Base-by-base conservation (phyloP, 2,888 invertebrate species). In the Timema cristinae region DNA sequence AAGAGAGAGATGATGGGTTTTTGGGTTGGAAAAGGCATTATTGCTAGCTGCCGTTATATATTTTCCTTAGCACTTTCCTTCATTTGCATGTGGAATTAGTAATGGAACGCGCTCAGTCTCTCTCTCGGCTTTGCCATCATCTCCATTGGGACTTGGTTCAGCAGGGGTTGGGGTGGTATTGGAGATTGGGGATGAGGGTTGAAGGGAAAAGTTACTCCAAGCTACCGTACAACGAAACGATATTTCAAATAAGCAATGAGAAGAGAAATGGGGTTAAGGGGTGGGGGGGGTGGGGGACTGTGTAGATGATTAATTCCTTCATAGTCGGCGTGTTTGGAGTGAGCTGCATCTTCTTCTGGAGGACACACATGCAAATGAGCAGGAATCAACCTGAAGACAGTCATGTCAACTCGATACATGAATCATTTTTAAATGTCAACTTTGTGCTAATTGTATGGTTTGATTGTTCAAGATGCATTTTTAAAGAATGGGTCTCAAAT, bases 1-100 rank as follows among this genome's bases (percentile, higher is more conserved):
- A 59, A 51, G 61, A 48, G 67, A 61, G 47, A 47, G 50, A 48
- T 51, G 32, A 32, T n/a, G 68, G 51, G 56, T 32, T 61, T 15
- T 50, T 15, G 32, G 32, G 32, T 32, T 32, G 48, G 48, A 66
- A 70, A 71, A 71, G 71, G 71, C 73, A 71, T 73, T 73, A 73
- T 71, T 73, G 73, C 73, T 63, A 59, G 73, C 71, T 73, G 73
- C 73, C 51, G 71, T 71, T 75, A 73, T 75, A 75, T 75, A 75
- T 75, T 75, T 75, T 75, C 74, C 74, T 75, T 75, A 75, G 73
- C 74, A 75, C 74, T 75, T 75, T 75, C 74, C 74, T 73, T 75
- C 74, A 75, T 75, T 75, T 75, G 74, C 74, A 75, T 75, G 74
- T 72, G 74, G 74, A 75, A 75, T 75, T 75, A 75, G 74, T 73